Conservation (phyloP, 2,888 invertebrate genomes). For the Andrena marginata region DNA sequence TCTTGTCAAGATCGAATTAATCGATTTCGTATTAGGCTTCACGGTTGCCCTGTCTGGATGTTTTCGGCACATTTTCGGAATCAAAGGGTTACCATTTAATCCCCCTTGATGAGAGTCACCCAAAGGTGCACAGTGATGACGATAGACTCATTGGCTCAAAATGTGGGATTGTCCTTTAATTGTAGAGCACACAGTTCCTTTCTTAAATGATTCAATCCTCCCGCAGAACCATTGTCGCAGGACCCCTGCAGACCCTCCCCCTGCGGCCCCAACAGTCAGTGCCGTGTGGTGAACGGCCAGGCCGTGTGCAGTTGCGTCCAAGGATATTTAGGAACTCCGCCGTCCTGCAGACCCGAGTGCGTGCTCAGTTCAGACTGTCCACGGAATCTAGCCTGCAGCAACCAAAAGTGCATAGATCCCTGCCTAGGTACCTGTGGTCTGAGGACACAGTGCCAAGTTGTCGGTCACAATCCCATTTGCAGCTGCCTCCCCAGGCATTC, state of each 20-base stretch:
- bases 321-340: conserved; percentile 91
- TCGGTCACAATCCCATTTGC: conserved; percentile 94
- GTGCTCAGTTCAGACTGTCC: conserved; percentile 93
- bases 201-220: not conserved
- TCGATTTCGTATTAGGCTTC: too few relatives aligned
- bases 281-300: conserved; percentile 87
- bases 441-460: conserved; percentile 91
- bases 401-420: conserved; percentile 92
- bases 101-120: too few relatives aligned
- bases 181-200: not conserved
- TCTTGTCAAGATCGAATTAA: too few relatives aligned
- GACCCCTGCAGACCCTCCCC: conserved; percentile 92
- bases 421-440: conserved; percentile 93
- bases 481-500: conserved; percentile 90
- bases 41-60: too few relatives aligned
- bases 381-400: conserved; percentile 90
- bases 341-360: conserved; percentile 92
- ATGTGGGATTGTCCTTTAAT: not conserved
- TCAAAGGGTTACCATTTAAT: too few relatives aligned
- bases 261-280: conserved; percentile 92
- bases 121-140: too few relatives aligned
- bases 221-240: conserved; percentile 81
- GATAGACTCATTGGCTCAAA: too few relatives aligned
- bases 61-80: too few relatives aligned
- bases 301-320: conserved; percentile 91